phyloP scores from a whole-genome alignment of 2,888 invertebrate genomes.

The Timandra comae region DNA sequence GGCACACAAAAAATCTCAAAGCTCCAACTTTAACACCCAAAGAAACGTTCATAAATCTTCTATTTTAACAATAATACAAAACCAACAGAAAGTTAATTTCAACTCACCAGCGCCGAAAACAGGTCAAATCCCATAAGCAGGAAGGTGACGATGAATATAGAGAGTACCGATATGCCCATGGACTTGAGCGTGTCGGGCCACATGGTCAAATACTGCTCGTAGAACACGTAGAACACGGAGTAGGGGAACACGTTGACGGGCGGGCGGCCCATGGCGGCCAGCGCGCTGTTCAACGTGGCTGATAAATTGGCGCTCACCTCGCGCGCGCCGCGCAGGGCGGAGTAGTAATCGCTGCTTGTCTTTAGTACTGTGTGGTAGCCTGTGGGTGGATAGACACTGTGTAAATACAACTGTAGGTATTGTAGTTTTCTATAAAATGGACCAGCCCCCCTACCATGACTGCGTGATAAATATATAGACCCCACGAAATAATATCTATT shows the following conservation, averaged over 20 bases:
- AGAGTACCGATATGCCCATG: conserved; percentile 90
- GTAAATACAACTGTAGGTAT: no score
- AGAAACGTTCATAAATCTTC: no score
- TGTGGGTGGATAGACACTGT: no score
- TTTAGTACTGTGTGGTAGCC: conserved; percentile 93
- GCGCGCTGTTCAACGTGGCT: conserved; percentile 80
- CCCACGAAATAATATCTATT: no score
- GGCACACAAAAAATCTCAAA: no score
- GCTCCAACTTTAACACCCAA: no score
- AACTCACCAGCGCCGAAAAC: conserved; percentile 84
- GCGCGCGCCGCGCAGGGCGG: conserved; percentile 89
- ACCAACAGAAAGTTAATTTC: no score
- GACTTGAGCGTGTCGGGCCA: conserved; percentile 93
- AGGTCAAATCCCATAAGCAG: conserved; percentile 95
- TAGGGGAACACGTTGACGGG: conserved; percentile 88
- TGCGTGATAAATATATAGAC: no score
- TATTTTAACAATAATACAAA: no score
- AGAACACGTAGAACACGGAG: conserved; percentile 98
- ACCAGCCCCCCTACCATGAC: no score
- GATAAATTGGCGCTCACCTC: conserved; percentile 89
- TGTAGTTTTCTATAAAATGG: no score
- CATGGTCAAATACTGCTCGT: conserved; percentile 98
- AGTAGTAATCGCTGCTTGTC: conserved; percentile 92
- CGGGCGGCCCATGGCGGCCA: conserved; percentile 58
- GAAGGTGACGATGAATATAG: conserved; percentile 97